phyloP scores from a whole-genome alignment of 2,113 vertebrate genomes.

The Tupaia chinensis region DNA sequence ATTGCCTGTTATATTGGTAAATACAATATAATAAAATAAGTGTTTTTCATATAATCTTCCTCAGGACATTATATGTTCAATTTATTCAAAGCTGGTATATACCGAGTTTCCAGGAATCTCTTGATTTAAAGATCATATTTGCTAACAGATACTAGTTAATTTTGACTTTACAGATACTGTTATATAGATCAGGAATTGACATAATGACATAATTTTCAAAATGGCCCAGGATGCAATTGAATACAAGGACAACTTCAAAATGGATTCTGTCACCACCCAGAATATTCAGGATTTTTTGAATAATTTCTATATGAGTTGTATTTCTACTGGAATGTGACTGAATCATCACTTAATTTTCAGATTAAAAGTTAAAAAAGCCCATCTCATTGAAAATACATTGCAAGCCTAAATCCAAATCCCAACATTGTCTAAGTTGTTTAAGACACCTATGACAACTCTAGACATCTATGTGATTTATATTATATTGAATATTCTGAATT shows the following conservation, averaged over 20 bases:
- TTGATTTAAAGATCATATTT: constrained; percentile 89
- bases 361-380: no score
- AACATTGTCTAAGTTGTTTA: neutral
- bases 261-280: no score
- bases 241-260: no score
- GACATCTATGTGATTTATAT: constrained; percentile 94
- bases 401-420: neutral
- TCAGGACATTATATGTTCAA: constrained; percentile 93
- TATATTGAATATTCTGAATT: constrained; percentile 95
- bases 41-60: constrained; percentile 92
- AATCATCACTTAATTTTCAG: no score
- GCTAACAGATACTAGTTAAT: no score
- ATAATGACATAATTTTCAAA: no score
- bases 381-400: neutral
- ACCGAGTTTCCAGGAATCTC: constrained; percentile 94
- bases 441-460: constrained; percentile 96
- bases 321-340: no score
- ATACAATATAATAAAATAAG: constrained; percentile 96
- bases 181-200: no score
- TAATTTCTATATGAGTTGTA: no score
- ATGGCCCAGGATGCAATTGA: no score
- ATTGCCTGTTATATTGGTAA: constrained; percentile 94
- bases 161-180: no score
- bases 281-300: no score
- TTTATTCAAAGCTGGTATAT: constrained; percentile 96